Evolutionary conservation across 1,140 invertebrate genomes (phyloP), one percentile per base, ranked within the genome.

Genomic region (Choristoneura fumiferana): DNA sequence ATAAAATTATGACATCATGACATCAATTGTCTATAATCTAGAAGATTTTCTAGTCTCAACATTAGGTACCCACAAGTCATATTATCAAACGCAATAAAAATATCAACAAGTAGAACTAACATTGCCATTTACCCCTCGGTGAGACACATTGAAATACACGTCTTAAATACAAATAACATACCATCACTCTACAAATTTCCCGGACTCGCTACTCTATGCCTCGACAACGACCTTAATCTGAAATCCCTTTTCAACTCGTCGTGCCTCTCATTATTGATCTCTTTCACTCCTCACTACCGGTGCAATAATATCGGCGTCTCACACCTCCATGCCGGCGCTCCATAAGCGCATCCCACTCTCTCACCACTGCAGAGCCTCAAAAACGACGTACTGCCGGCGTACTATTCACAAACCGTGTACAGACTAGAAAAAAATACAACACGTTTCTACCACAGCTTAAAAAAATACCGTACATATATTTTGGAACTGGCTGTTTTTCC

Each of bases 241-340:
- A 89, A 89, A 89, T 89, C 86, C 86, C 86, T 89, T 89, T 89
- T 89, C 86, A 86, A 89, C 86, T 88, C 84, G 76, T 89, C 84
- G 82, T 81, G 80, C 77, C 77, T 86, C 86, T 89, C 86, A 89
- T 89, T 89, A 89, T 89, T 87, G 86, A 89, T 89, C 86, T 89
- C 86, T 89, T 89, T 89, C 86, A 87, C 86, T 89, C 86, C 81
- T 88, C 84, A 84, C 85, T 84, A 88, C 84, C 85, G 85, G 85
- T 89, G 86, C 86, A 89, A 89, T 88, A 86, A 82, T 79, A 73
- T 69, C 56, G 43, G 60, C 60, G 45, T 78, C 73, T 59, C 76
- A 57, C 62, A 85, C 73, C 34, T 38, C 40, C 74, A 8, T 38
- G 13, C 12, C 18, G 59, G 65, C 64, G 53, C 58, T 67, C 36